Conservation (phyloP, 1,140 invertebrate genomes). For the Neocloeon triangulifer region DNA sequence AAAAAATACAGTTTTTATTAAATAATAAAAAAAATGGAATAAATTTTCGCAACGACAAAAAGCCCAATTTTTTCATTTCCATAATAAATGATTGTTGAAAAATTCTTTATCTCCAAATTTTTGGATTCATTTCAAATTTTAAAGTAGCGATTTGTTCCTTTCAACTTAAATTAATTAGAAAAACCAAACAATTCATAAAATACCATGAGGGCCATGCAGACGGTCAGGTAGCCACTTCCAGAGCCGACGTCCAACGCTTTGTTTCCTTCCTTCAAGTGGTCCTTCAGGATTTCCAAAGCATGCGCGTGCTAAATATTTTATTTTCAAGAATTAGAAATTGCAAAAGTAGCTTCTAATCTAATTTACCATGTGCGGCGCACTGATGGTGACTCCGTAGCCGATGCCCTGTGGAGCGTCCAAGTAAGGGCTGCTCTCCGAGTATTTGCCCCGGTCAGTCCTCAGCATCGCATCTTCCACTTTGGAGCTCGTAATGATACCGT, state of each 20-base stretch:
- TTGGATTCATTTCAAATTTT: too few relatives aligned
- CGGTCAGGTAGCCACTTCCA: slow-evolving; percentile 85
- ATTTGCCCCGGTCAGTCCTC: slow-evolving; percentile 64
- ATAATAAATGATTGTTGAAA: too few relatives aligned
- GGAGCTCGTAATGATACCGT: slow-evolving; percentile 61
- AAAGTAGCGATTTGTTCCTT: too few relatives aligned
- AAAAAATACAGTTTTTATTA: too few relatives aligned
- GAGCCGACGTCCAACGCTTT: slow-evolving; percentile 85
- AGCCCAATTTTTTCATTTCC: too few relatives aligned
- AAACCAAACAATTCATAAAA: slow-evolving; percentile 2
- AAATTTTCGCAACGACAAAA: too few relatives aligned
- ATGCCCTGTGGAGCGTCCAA: slow-evolving; percentile 76
- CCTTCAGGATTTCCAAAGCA: slow-evolving; percentile 70
- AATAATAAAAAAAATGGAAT: too few relatives aligned
- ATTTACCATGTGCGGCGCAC: slow-evolving; percentile 91
- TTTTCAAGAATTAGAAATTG: neutral
- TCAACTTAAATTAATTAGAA: neutral
- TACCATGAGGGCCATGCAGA: slow-evolving; percentile 82
- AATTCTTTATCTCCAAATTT: too few relatives aligned
- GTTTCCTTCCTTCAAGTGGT: slow-evolving; percentile 55
- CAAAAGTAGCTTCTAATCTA: neutral
- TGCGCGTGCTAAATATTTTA: slow-evolving; percentile 50
- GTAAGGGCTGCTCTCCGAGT: slow-evolving; percentile 57
- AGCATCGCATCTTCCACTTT: slow-evolving; percentile 65
- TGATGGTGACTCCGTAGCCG: slow-evolving; percentile 81